These are phyloP conservation scores for Drosophila malerkotliana DNA, from an alignment of 1,140 invertebrate species.

Conservation along the genomic window DNA sequence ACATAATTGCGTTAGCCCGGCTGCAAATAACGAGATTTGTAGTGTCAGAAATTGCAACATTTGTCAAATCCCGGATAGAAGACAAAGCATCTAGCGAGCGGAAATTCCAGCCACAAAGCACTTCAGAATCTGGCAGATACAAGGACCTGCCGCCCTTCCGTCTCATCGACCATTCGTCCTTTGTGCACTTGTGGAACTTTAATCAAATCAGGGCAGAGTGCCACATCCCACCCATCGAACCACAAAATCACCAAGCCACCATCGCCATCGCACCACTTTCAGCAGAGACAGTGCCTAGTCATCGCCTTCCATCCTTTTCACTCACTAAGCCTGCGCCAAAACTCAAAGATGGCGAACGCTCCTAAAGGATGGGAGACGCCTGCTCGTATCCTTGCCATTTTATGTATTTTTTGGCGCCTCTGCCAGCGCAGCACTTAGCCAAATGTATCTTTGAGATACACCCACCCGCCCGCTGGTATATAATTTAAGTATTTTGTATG, in stretches of 20 bases:
- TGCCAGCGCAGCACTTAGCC: conserved; percentile 58
- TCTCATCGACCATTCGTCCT: conserved; percentile 37
- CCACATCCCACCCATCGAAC: conserved; percentile 25
- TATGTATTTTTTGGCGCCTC: conserved; percentile 60
- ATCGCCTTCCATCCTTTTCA: conserved; percentile 50
- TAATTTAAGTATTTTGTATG: conserved; percentile 51
- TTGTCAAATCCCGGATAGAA: conserved; percentile 57
- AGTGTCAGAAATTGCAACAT: conserved; percentile 82
- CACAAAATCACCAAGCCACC: conserved; percentile 19
- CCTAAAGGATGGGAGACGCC: conserved; percentile 5
- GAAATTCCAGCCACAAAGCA: conserved; percentile 51
- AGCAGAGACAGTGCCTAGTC: conserved; percentile 27
- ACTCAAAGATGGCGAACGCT: conserved; percentile 76
- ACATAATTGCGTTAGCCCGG: conserved; percentile 62
- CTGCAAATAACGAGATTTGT: conserved; percentile 53
- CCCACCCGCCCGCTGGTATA: neutral
- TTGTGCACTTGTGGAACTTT: conserved; percentile 74
- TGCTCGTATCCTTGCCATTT: conserved; percentile 32
- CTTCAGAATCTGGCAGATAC: conserved; percentile 40
- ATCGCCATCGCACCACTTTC: conserved; percentile 2
- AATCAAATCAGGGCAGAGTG: conserved; percentile 71
- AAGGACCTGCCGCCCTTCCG: conserved; percentile 29
- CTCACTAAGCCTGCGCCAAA: conserved; percentile 70
- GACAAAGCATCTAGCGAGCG: conserved; percentile 44
- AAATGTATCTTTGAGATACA: conserved; percentile 58